Evolutionary conservation across 2,797 vertebrate genomes (phyloP), one percentile per base, ranked within the genome.

Genomic region (Sebastes vulpes): DNA sequence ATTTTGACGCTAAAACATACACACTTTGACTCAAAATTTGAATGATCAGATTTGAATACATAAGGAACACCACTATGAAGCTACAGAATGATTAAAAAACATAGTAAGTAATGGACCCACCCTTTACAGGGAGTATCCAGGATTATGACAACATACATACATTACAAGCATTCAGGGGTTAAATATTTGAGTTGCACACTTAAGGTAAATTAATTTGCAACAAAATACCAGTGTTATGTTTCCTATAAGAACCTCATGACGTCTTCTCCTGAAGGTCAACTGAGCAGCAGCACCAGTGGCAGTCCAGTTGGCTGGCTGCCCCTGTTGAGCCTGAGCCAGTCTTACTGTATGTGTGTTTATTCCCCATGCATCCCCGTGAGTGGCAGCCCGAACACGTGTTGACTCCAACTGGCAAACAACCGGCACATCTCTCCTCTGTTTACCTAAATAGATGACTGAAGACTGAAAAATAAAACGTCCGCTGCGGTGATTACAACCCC

Each of bases 371-470:
- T 79, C 77, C 53, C 72, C 31, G 28, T 65, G 76, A 83, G 78
- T 81, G 85, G 77, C 77, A 68, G 86, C 46, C 85, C 12, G 4
- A 77, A 82, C 65, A 89, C 21, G 29, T 80, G 86, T 77, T 84
- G 82, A 92, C 84, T 89, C 65, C 73, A 90, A 76, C 75, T 88
- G 76, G 88, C 88, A 89, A 89, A 85, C 66, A 67, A 83, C 72
- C 72, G 67, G 82, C 72, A 88, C 74, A 82, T 85, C 81, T 92
- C 78, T 83, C 69, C 35, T 79, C 75, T 87, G 83, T 92, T 89
- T 91, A 91, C 83, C 75, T 71, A 89, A 90, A 92, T 64, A 92
- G 75, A 94, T 82, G 84, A 90, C 76, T 82, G 77, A 84, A 82
- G 75, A 64, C 52, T 81, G 88, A 89, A 91, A 90, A 91, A 79